phyloP scores from a whole-genome alignment of 2,888 invertebrate genomes.

The Piscicola geometra region DNA sequence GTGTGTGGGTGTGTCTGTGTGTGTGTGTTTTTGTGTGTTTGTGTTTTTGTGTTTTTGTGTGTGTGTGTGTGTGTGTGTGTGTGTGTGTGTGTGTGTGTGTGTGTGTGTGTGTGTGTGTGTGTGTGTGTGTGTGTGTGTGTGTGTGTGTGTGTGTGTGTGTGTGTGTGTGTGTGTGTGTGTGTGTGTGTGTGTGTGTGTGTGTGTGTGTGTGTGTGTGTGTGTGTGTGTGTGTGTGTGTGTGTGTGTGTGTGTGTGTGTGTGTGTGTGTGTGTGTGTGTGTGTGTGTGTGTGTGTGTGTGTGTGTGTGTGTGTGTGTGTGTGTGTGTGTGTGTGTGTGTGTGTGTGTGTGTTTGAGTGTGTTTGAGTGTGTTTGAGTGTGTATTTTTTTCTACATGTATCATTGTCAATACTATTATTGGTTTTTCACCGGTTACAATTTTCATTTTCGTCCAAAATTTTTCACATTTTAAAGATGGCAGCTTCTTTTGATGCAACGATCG shows the following conservation, averaged over 20 bases:
- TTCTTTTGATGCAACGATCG: background rate
- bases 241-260: background rate
- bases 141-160: constrained; percentile 5
- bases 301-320: background rate
- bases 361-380: background rate
- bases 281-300: background rate
- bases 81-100: constrained; percentile 21
- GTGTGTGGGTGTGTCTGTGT: too few species aligned
- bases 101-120: constrained; percentile 4
- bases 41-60: constrained; percentile 1
- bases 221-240: constrained; percentile 1
- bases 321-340: background rate
- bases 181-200: constrained; percentile 1
- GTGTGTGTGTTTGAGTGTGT: background rate
- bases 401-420: too few species aligned
- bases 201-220: background rate
- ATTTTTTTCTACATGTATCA: background rate
- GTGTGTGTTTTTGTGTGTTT: background rate
- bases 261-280: background rate
- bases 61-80: constrained; percentile 17
- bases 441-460: too few species aligned
- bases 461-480: too few species aligned
- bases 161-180: constrained; percentile 15
- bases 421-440: too few species aligned
- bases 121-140: constrained; percentile 8